Evolutionary conservation across 2,113 vertebrate species (phyloP).

Genomic region (Calyptomena viridis): DNA sequence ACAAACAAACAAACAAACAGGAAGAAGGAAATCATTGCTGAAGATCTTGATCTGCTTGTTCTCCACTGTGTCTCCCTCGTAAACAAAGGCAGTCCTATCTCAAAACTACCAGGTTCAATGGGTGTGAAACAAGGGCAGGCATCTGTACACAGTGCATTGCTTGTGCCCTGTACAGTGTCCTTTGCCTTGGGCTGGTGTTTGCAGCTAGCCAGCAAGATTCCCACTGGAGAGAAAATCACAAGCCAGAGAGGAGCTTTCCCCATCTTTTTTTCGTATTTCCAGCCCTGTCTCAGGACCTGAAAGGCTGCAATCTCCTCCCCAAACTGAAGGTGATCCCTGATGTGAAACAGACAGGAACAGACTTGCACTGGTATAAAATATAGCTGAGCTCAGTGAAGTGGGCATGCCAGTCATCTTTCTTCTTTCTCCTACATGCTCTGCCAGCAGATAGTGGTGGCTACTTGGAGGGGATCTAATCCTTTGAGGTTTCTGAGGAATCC

Average conservation of each 20-base stretch:
- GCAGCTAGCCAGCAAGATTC: not conserved
- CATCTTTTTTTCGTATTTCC: not conserved
- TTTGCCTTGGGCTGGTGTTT: not conserved
- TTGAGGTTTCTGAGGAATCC: not conserved
- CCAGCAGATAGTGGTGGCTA: not conserved
- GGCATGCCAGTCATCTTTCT: not conserved
- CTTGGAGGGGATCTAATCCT: not conserved
- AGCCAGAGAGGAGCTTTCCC: not conserved
- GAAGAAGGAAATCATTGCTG: not conserved
- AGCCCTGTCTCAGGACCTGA: not conserved
- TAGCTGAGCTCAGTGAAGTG: not conserved
- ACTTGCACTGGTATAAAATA: not conserved
- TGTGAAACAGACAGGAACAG: not conserved
- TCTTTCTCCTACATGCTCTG: not conserved
- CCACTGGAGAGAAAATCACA: not conserved
- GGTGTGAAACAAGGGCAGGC: not conserved
- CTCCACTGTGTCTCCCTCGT: not conserved
- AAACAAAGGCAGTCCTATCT: not conserved
- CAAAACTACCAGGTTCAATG: not conserved
- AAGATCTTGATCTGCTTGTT: not conserved
- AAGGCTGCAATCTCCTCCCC: not conserved
- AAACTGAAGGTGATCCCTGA: not conserved
- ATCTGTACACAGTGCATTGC: not conserved
- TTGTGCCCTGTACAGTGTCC: rapidly evolving
- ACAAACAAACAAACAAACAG: not conserved